phyloP scores from a whole-genome alignment of 2,888 invertebrate genomes.

The Eumacrocentrus americanus region DNA sequence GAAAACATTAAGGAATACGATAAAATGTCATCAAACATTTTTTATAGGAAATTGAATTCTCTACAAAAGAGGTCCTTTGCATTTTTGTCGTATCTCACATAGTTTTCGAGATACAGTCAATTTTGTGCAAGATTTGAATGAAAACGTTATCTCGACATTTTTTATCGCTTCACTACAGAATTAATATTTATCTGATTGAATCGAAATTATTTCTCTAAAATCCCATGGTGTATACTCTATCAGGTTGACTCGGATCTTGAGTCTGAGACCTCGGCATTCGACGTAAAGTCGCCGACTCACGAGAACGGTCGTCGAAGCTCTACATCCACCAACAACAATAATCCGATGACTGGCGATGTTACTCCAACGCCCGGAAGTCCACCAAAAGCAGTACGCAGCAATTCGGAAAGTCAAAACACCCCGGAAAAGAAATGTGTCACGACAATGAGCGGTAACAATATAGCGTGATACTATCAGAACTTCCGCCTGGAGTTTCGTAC shows the following conservation, averaged over 20 bases:
- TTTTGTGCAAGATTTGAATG: too few relatives aligned
- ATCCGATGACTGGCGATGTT: constrained; percentile 58
- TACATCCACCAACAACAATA: constrained; percentile 64
- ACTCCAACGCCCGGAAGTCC: constrained; percentile 58
- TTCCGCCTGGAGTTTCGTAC: constrained; percentile 56
- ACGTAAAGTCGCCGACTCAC: constrained; percentile 65
- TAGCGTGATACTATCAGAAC: constrained; percentile 64
- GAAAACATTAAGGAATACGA: too few relatives aligned
- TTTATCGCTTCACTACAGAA: too few relatives aligned
- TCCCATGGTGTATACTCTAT: constrained; percentile 17
- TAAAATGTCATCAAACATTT: too few relatives aligned
- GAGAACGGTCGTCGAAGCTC: constrained; percentile 62
- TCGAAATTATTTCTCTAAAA: too few relatives aligned
- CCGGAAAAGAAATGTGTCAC: constrained; percentile 66
- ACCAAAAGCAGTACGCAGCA: constrained; percentile 63
- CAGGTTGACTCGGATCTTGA: constrained; percentile 70
- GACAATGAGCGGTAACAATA: constrained; percentile 66
- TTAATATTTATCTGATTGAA: too few relatives aligned
- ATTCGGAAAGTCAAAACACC: constrained; percentile 65
- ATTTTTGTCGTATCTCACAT: too few relatives aligned
- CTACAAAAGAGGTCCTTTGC: too few relatives aligned
- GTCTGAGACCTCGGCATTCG: constrained; percentile 69
- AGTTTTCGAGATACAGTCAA: too few relatives aligned
- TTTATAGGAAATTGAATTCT: too few relatives aligned
- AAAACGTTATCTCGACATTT: too few relatives aligned